phyloP scores from a whole-genome alignment of 2,797 vertebrate genomes.

The Sciaenops ocellatus region DNA sequence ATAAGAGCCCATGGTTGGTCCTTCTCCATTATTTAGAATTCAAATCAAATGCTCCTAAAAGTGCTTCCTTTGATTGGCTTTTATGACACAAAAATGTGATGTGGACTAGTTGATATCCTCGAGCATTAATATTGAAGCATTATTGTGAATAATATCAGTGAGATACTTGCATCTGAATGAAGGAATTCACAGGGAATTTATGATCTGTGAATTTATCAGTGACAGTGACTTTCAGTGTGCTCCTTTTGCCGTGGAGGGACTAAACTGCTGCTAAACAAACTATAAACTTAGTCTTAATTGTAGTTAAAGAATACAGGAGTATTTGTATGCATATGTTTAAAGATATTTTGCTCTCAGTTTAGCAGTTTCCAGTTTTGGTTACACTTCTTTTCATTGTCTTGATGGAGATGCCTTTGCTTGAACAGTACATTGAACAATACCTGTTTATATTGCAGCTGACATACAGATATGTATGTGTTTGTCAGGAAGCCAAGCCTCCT shows the following conservation, averaged over 20 bases:
- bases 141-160: not conserved
- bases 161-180: not conserved
- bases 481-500: too few species aligned
- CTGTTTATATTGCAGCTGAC: not conserved
- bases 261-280: not conserved
- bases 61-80: not conserved
- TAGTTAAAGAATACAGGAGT: too few species aligned
- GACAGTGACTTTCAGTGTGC: not conserved
- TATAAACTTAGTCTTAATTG: too few species aligned
- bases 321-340: too few species aligned
- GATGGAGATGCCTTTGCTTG: not conserved
- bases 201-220: not conserved
- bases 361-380: too few species aligned
- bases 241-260: not conserved
- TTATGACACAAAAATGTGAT: not conserved
- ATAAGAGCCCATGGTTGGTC: conserved; percentile 66
- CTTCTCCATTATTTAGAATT: conserved; percentile 58
- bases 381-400: too few species aligned
- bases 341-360: too few species aligned
- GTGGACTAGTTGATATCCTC: not conserved
- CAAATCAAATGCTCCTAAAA: conserved; percentile 1
- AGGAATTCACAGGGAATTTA: not conserved
- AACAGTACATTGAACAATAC: not conserved
- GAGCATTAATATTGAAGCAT: not conserved
- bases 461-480: not conserved